Base-by-base conservation (phyloP, 1,140 invertebrate species). In the Musca domestica region DNA sequence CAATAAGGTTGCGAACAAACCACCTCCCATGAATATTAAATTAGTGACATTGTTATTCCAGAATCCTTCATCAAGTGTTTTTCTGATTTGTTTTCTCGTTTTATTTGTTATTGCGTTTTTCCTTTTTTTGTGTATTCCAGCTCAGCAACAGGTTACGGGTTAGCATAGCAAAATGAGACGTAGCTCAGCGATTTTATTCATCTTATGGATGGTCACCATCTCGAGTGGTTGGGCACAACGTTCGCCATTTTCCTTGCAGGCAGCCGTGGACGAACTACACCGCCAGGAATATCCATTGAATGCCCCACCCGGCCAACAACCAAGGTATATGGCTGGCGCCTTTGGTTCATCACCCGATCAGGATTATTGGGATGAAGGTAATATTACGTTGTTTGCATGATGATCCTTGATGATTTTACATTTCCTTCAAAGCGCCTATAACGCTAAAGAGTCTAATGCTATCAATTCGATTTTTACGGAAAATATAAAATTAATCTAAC, bases 291-390 rank as follows among this genome's bases (percentile, higher is more conserved):
- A 80, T 69, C 79, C 79, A 1, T 47, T 79, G 23, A 81, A 81
- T 52, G 70, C 72, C 9, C 76, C 76, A 0, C 46, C 72, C 3
- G 56, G 41, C 23, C 64, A 58, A 30, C 65, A 65, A n/a, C 54
- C 71, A 3, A 58, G 68, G 68, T 47, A 73, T 64, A 41, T 74
- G 67, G 22, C 63, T 52, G 14, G 68, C 34, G 25, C 69, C 64
- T 68, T 69, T 12, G 69, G 58, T 19, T 25, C 7, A 23, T 56
- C 67, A 48, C 52, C 72, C 25, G 71, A 71, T 15, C 68, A 70
- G 19, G 76, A 81, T 48, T 79, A 81, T 61, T 81, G 78, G 78
- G 76, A 79, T 49, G 76, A 79, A 70, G 78, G 78, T 81, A 70
- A 77, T 27, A 9, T 41, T 7, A 7, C 4, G n/a, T n/a, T 41